Percentiles rank a stretch among this genome's conserved stretches.
phyloP scores from a whole-genome alignment of 2,888 invertebrate species.

The Bellardia pandia region DNA sequence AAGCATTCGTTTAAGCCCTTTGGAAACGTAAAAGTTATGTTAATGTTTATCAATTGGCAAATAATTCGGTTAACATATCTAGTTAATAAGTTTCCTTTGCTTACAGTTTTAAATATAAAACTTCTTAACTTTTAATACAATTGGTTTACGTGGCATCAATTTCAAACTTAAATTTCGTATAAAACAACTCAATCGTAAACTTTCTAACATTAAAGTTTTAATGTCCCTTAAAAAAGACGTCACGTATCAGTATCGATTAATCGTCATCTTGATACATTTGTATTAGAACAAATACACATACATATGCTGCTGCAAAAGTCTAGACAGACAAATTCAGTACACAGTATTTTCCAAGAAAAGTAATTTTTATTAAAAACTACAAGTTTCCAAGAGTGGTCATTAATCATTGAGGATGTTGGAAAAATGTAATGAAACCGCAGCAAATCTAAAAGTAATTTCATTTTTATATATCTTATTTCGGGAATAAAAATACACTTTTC shows the following conservation, averaged over 20 bases:
- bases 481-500: conserved; percentile 30
- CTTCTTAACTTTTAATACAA: too few relatives aligned
- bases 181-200: background rate
- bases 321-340: conserved; percentile 27
- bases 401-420: conserved; percentile 56
- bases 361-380: background rate
- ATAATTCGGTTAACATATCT: too few relatives aligned
- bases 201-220: conserved; percentile 6
- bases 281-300: background rate
- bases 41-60: too few relatives aligned
- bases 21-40: too few relatives aligned
- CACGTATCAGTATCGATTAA: background rate
- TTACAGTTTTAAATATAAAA: too few relatives aligned
- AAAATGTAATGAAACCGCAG: conserved; percentile 55
- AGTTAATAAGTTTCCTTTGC: too few relatives aligned
- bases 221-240: conserved; percentile 9
- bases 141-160: too few relatives aligned
- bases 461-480: conserved; percentile 22
- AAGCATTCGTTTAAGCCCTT: too few relatives aligned
- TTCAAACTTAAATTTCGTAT: too few relatives aligned
- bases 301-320: conserved; percentile 21
- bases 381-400: conserved; percentile 42
- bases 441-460: conserved; percentile 53
- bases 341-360: background rate
- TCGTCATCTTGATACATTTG: background rate